Base-by-base conservation (phyloP, 2,113 vertebrate species). In the Synchiropus splendidus region DNA sequence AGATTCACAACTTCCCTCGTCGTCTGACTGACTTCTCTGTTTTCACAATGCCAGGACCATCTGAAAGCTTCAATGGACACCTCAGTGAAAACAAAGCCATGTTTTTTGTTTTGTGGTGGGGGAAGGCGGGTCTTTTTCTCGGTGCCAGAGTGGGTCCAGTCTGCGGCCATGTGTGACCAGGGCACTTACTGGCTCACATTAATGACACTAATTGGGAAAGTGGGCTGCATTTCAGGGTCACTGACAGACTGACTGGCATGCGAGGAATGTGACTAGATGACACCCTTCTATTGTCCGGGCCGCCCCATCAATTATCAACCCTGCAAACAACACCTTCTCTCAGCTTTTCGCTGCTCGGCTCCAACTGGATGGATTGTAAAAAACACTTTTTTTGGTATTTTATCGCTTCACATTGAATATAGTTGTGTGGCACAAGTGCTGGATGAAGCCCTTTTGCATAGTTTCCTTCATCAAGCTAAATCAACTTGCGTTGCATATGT, bases 151-250 rank as follows among this genome's bases (percentile, higher is more conserved):
- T 54, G 45, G 65, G 49, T 36, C 69, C 68, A 67, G 12, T 72
- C 69, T 76, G 70, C 64, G 67, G 67, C 64, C 70, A 69, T 70
- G 77, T 81, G 77, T 84, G 72, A 79, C 77, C 18, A 53, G 59
- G 72, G 59, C 75, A 78, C 78, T 81, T 72, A 74, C 67, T 54
- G 61, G 38, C 70, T 78, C 64, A 53, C 53, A 68, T 66, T 81
- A 78, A 78, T 74, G 72, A 79, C 63, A 56, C 67, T 83, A 84
- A 83, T 81, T 81, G 74, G 77, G 72, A 76, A 81, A 83, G 81
- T 81, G 77, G 78, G 50, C 72, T 79, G 70, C 51, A 37, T 80
- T 79, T 80, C 64, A 70, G 79, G 74, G 71, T 78, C 77, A 67
- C 53, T 61, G 74, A 70, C 57, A 72, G 68, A 65, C 69, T 55